Evolutionary conservation across 2,113 vertebrate species (phyloP), one percentile per base, ranked within the genome.

Genomic region (Brachypodius melanocephalos): DNA sequence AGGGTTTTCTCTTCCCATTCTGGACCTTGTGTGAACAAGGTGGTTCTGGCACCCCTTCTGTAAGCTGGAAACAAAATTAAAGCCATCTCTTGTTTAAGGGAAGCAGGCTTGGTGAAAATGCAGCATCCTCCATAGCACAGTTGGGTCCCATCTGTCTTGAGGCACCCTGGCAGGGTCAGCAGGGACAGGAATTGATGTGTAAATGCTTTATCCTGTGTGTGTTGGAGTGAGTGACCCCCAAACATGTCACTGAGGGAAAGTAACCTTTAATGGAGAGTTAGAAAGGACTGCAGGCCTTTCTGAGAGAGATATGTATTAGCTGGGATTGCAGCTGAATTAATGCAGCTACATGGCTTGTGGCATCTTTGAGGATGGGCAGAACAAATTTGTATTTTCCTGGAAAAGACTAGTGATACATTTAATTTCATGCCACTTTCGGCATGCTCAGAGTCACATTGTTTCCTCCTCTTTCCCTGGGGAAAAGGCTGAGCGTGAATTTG

Each of bases 341-440:
- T 80, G 71, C 88, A 83, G 63, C 90, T 85, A 4, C 85, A 54
- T 85, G 67, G 95, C 90, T 96, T 58, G 85, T 85, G 92, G 92
- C 85, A 4, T 90, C 94, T 93, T 77, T 54, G 72, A 85, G 85
- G 79, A 76, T 5, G 32, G 59, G 94, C 82, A 85, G 96, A 97
- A 96, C 92, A 71, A 76, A 97, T 94, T 7, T 59, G 43, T 88
- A 82, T 94, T 94, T 90, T 88, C 88, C 92, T 83, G 82, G 75
- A 85, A 92, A 94, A 90, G 90, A 36, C 61, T 46, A 58, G 95
- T 26, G 75, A 40, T 90, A 90, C 55, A 8, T 95, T 66, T 72
- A 91, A 95, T 92, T 95, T 95, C 93, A 94, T 92, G 87, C 69
- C 26, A 9, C 77, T 95, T 95, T 49, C 43, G 62, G 28, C 54